Percentiles rank a stretch among this genome's conserved stretches.
Evolutionary conservation across 2,113 vertebrate genomes (phyloP).

Genomic region (Rafetus swinhoei): DNA sequence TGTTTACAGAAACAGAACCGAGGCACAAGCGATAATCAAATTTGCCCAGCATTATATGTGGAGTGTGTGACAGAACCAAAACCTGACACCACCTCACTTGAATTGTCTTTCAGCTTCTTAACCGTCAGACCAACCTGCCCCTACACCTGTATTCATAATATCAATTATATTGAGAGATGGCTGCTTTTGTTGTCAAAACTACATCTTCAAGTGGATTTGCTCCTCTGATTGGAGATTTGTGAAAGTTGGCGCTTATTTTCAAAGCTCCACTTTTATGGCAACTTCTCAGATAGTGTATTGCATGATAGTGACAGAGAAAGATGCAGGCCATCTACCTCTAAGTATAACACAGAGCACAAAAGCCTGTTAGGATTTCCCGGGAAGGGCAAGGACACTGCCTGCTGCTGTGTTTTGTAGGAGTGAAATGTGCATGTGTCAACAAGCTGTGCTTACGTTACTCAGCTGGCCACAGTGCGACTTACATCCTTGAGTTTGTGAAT

Average conservation of each 20-base stretch:
- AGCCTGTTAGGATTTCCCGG: not conserved
- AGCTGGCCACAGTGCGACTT: not conserved
- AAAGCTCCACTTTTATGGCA: not conserved
- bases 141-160: accelerated
- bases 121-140: accelerated
- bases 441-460: not conserved
- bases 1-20: not conserved
- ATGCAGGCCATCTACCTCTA: not conserved
- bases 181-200: accelerated
- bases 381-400: not conserved
- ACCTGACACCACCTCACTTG: accelerated
- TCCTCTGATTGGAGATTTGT: not conserved
- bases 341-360: accelerated
- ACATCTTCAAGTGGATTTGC: not conserved
- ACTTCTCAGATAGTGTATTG: not conserved
- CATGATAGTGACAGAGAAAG: not conserved
- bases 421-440: not conserved
- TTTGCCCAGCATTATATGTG: not conserved
- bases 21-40: accelerated
- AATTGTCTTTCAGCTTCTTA: accelerated
- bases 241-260: accelerated
- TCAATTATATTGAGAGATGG: not conserved
- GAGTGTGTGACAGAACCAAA: not conserved
- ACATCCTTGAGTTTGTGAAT: not conserved
- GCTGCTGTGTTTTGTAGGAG: accelerated